phyloP scores from a whole-genome alignment of 2,797 vertebrate genomes.

The Tympanoctomys barrerae region DNA sequence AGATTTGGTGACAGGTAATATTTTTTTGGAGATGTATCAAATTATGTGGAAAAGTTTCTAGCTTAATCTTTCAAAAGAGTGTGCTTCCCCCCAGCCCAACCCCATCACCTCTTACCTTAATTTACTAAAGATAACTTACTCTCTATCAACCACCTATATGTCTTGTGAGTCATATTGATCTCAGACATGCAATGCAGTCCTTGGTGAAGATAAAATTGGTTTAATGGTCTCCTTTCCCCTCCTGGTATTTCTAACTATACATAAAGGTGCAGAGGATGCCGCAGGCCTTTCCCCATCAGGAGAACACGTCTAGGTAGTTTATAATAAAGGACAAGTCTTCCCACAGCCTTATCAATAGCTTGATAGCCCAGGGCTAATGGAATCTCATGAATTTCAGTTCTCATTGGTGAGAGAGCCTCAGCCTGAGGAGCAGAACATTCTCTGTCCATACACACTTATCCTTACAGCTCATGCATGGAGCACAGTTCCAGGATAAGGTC shows the following conservation, averaged over 20 bases:
- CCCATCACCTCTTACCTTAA: conserved; percentile 73
- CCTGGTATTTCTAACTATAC: conserved; percentile 50
- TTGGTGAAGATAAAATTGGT: conserved; percentile 79
- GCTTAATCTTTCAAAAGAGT: conserved; percentile 69
- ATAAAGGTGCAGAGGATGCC: conserved; percentile 74
- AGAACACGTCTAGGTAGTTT: conserved; percentile 74
- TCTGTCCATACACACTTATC: background rate
- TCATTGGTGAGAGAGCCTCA: conserved; percentile 71
- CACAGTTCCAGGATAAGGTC: background rate
- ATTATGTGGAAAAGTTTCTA: conserved; percentile 65
- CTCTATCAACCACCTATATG: conserved; percentile 71
- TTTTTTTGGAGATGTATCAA: conserved; percentile 77
- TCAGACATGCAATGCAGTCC: conserved; percentile 69
- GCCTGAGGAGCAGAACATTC: conserved; percentile 66
- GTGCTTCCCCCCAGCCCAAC: background rate
- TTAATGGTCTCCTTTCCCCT: conserved; percentile 68
- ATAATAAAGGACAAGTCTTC: conserved; percentile 81
- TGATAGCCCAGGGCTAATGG: conserved; percentile 81
- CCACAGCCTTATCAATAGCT: conserved; percentile 77
- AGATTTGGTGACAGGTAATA: conserved; percentile 72
- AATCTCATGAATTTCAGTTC: conserved; percentile 81
- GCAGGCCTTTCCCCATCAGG: background rate
- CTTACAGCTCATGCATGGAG: background rate
- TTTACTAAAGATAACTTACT: conserved; percentile 75
- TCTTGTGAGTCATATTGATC: conserved; percentile 78